These are phyloP conservation scores for Chlamydotis undulata DNA, from an alignment of 2,113 vertebrate genomes.

Conservation along the genomic window DNA sequence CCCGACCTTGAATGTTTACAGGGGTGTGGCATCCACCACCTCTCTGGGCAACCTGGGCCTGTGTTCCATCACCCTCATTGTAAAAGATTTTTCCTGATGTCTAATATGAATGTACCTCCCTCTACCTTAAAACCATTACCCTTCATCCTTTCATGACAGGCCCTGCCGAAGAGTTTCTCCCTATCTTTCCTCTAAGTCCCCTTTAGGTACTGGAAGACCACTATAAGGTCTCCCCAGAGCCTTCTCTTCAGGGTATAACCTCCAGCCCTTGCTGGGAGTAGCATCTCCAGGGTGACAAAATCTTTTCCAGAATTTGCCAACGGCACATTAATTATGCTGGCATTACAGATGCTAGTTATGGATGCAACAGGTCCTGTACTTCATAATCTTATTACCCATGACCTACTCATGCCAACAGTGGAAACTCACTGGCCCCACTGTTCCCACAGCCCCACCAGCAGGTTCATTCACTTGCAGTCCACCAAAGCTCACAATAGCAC, in stretches of 20 bases:
- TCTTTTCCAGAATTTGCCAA: not conserved
- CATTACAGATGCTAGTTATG: not conserved
- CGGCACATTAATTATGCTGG: not conserved
- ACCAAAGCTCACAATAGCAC: not conserved
- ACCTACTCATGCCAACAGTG: not conserved
- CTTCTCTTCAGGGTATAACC: not conserved
- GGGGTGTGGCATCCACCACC: too few relatives aligned
- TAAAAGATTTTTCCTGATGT: too few relatives aligned
- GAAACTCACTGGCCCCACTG: not conserved
- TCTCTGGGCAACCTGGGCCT: too few relatives aligned
- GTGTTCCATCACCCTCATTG: too few relatives aligned
- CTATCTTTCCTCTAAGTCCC: too few relatives aligned
- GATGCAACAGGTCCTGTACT: not conserved
- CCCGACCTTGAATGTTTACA: too few relatives aligned
- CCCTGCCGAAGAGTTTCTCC: too few relatives aligned
- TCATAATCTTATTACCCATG: not conserved
- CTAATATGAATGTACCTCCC: too few relatives aligned
- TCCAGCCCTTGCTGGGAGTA: not conserved
- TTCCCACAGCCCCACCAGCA: not conserved
- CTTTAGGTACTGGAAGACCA: too few relatives aligned
- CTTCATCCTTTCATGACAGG: too few relatives aligned
- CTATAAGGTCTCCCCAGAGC: too few relatives aligned
- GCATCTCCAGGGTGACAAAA: not conserved
- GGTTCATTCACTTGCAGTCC: not conserved
- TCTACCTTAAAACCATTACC: too few relatives aligned